Base-by-base conservation (phyloP, 2,888 invertebrate genomes). In the Protodeltote pygarga region DNA sequence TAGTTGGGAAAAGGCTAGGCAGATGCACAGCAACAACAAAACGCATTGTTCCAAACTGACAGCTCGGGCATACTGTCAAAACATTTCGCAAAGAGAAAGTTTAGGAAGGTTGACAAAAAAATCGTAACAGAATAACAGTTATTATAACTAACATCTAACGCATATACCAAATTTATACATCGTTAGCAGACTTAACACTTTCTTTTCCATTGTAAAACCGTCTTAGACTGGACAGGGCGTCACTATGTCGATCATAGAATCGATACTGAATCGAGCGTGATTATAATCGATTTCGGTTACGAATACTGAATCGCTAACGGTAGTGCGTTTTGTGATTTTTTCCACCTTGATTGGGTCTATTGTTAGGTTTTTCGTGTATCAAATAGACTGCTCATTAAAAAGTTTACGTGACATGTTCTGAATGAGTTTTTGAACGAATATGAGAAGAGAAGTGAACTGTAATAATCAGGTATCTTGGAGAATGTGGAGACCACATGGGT, bases 251-350 rank as follows among this genome's bases (percentile, higher is more conserved):
- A 87, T 84, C 88, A 85, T 79, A 76, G 68, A 69, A 74, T 73
- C 74, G 75, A 77, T 77, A 72, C 51, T 83, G 86, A 88, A 89
- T 89, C 85, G 83, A 73, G 63, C 82, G 75, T 90, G 87, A 90
- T 90, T 89, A 84, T 82, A 81, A 65, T 68, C 70, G 67, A 69
- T 69, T 74, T 78, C 85, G 82, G 84, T 42, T 61, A 48, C 52
- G 52, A 69, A 62, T 86, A 83, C 77, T 65, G 79, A 60, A 77
- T 80, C 79, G 74, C 57, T 68, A 68, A 68, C 68, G 68, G 70
- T 68, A 74, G 77, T 68, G 34, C 37, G 75, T 79, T 80, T 73
- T 73, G 70, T 73, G 73, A 74, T 78, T 77, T 68, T 68, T 68
- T 65, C 42, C 39, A 41, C 27, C 42, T 77, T 88, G 87, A 88